A percentile compares a stretch with the other conserved stretches of the same genome.
These are phyloP conservation scores for Drosophila rellima DNA, from an alignment of 2,888 invertebrate genomes.

Conservation along the genomic window DNA sequence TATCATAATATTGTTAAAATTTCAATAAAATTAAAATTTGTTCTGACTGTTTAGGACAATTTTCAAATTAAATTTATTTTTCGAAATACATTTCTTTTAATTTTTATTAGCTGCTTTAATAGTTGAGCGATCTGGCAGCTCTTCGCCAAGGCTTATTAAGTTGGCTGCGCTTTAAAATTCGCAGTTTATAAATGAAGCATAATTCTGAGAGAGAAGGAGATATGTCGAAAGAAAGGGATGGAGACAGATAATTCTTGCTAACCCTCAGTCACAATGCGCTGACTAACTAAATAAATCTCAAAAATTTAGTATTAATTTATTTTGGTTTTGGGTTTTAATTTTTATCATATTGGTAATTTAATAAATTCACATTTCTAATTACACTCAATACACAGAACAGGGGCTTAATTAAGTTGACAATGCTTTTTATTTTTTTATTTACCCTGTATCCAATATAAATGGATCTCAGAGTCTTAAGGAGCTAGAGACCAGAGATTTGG, in stretches of 20 bases:
- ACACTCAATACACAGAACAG: constrained; percentile 33
- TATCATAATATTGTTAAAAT: background rate
- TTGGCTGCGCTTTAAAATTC: constrained; percentile 6
- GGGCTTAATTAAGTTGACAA: constrained; percentile 5
- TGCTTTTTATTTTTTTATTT: background rate
- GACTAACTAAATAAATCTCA: constrained; percentile 42
- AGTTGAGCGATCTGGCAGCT: constrained; percentile 1
- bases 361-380: constrained; percentile 20
- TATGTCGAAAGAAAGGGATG: background rate
- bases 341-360: constrained; percentile 22
- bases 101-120: background rate
- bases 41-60: background rate
- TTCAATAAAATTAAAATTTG: background rate
- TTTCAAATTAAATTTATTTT: background rate
- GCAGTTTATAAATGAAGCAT: background rate
- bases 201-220: constrained; percentile 2
- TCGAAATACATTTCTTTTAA: background rate
- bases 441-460: constrained; percentile 7
- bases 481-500: background rate
- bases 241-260: background rate
- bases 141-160: background rate
- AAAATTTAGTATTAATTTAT: constrained; percentile 4
- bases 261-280: constrained; percentile 37
- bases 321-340: constrained; percentile 1
- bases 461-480: background rate